These are phyloP conservation scores for Pteromalus puparum DNA, from an alignment of 1,140 invertebrate genomes.

Conservation along the genomic window DNA sequence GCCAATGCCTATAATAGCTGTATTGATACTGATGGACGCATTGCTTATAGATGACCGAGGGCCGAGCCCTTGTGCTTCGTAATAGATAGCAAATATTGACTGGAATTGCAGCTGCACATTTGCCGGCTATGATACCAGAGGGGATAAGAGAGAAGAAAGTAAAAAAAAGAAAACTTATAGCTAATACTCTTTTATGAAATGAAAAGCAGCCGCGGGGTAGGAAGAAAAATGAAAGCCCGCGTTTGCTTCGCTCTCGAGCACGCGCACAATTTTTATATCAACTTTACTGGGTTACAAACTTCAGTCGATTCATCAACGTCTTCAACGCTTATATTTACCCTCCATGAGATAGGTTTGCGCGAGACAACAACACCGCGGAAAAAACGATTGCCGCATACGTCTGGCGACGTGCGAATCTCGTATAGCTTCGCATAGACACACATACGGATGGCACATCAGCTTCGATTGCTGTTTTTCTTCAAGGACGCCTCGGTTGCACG, in stretches of 20 bases:
- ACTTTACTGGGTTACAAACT: conserved; percentile 13
- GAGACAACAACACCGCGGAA: too few species aligned
- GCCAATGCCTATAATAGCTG: neutral
- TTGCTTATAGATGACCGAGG: neutral
- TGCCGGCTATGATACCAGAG: neutral
- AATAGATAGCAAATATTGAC: conserved; percentile 26
- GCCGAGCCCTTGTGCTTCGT: neutral
- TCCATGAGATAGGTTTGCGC: too few species aligned
- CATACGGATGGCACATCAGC: too few species aligned
- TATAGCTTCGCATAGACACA: too few species aligned
- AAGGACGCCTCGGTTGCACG: too few species aligned
- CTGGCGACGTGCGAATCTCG: too few species aligned
- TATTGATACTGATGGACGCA: neutral
- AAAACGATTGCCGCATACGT: too few species aligned
- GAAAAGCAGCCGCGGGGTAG: neutral
- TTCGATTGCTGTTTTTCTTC: too few species aligned
- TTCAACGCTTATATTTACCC: neutral
- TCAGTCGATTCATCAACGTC: neutral
- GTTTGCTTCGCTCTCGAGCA: neutral
- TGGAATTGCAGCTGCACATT: neutral
- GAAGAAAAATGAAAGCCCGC: conserved; percentile 4
- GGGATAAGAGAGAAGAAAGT: neutral
- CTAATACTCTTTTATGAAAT: neutral
- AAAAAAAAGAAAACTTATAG: neutral
- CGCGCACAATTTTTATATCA: neutral